Evolutionary conservation across 2,797 vertebrate genomes (phyloP).

Genomic region (Anas capensis): DNA sequence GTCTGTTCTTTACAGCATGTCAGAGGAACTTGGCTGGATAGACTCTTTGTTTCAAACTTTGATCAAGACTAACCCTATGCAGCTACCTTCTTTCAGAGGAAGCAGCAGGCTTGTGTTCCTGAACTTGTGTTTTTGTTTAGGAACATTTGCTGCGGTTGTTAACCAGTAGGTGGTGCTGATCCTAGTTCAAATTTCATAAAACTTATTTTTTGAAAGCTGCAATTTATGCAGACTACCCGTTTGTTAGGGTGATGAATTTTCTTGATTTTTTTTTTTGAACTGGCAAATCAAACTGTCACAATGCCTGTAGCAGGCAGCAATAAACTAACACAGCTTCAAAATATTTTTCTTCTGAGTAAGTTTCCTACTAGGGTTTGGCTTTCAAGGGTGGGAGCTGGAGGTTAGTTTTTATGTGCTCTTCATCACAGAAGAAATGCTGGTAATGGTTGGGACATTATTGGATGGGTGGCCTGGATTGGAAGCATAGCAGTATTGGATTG

Average conservation of each 20-base stretch:
- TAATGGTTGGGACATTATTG: background rate
- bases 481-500: background rate
- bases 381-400: background rate
- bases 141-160: background rate
- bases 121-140: background rate
- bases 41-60: background rate
- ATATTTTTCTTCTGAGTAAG: background rate
- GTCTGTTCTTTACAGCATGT: slow-evolving; percentile 10
- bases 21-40: background rate
- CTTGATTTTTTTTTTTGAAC: background rate
- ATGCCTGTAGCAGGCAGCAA: background rate
- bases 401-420: background rate
- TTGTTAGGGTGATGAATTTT: background rate
- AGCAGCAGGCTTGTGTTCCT: background rate
- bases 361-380: background rate
- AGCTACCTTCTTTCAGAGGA: slow-evolving; percentile 17
- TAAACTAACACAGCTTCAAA: fast-evolving
- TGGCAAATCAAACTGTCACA: fast-evolving
- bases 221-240: background rate
- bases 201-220: background rate
- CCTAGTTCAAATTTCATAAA: background rate
- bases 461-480: background rate
- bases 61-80: background rate
- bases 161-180: background rate
- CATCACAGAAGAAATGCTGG: background rate